These are phyloP conservation scores for Upupa epops DNA, from an alignment of 2,113 vertebrate genomes.

Conservation along the genomic window DNA sequence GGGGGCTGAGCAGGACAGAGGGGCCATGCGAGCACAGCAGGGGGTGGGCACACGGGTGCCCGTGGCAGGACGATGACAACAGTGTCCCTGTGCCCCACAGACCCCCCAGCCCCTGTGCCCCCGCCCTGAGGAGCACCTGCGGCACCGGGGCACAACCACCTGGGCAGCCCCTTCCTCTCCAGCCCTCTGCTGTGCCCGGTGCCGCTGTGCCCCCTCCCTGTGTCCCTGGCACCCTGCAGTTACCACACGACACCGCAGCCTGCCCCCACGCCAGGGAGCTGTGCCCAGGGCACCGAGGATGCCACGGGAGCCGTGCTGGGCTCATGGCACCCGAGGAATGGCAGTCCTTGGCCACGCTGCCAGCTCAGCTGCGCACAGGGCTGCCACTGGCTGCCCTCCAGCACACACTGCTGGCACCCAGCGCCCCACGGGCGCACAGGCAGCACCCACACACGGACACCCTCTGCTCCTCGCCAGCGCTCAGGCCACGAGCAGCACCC, in stretches of 20 bases:
- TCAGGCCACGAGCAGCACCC: background rate
- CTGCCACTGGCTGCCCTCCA: background rate
- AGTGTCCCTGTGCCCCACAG: background rate
- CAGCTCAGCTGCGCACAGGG: background rate
- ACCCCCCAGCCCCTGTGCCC: fast-evolving
- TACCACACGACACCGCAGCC: fast-evolving
- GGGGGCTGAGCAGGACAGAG: too few species aligned
- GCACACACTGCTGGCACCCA: fast-evolving
- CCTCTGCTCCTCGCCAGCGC: background rate
- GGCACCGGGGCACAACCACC: background rate
- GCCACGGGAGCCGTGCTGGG: background rate
- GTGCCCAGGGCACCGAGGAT: fast-evolving
- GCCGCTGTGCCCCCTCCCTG: background rate
- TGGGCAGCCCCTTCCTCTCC: background rate
- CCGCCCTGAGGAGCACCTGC: fast-evolving
- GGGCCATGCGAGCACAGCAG: fast-evolving
- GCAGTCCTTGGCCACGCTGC: background rate
- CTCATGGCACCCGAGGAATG: background rate
- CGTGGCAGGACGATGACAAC: fast-evolving
- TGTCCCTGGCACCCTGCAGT: fast-evolving
- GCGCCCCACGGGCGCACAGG: background rate
- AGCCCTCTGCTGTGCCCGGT: background rate
- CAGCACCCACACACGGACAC: background rate
- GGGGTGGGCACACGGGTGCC: fast-evolving
- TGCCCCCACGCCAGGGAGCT: background rate